Evolutionary conservation across 30 jellyfish, hydroid and myxozoan genomes (phyloP), one percentile per base, ranked within the genome.

Genomic region (Nemopilema nomurai): DNA sequence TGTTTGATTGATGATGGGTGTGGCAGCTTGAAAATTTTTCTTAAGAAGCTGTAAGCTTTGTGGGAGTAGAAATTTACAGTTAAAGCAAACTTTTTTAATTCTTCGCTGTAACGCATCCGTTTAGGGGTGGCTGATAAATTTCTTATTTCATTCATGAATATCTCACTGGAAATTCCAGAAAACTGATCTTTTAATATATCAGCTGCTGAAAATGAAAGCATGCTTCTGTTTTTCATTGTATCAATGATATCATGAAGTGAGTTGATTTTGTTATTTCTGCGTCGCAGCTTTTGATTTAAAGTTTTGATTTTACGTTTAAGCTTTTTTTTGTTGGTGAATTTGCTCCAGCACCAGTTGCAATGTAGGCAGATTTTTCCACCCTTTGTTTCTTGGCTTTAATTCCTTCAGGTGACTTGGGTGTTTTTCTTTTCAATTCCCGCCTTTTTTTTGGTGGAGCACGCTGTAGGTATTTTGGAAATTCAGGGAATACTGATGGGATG

Each of bases 41-140:
- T 26, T 8, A 71, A 50, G 49, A n/a, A 72, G 16, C 51, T 51
- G 74, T 51, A 83, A 6, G 88, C 92, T 83, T 31, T 83, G 31
- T 50, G 88, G 25, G 88, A 83, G 62, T 83, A 51, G 49, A 83
- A 83, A 29, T 83, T 16, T 17, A 83, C 62, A 20, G 80, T 70
- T 29, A 83, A 32, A 13, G 92, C 89, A 79, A 79, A 79, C 68
- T 79, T 27, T 63, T 79, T 79, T 64, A 79, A n/a, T 65, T 65
- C 76, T 26, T 57, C 71, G 31, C 30, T 23, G 62, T 79, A 65
- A 8, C 68, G 68, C 32, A 13, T 72, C 21, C 83, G 67, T 16
- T 19, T 72, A 9, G 67, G 67, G 26, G 32, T 41, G 25, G 64
- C 28, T 9, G 67, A 27, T 19, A 9, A 13, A 72, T 72, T 72